phyloP scores from a whole-genome alignment of 2,113 vertebrate species.

The Antigone vipio region DNA sequence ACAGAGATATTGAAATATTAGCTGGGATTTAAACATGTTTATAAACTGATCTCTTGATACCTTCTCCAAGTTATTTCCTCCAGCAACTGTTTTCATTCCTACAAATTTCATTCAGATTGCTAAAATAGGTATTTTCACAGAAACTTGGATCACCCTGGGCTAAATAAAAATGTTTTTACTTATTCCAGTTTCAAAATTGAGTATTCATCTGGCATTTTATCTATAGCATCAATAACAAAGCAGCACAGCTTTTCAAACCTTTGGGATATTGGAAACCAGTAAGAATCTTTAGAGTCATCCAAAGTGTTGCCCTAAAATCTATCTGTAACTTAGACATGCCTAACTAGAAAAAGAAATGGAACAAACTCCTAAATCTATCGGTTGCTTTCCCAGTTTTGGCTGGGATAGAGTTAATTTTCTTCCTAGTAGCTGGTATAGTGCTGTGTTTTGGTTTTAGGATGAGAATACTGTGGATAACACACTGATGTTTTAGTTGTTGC shows the following conservation, averaged over 20 bases:
- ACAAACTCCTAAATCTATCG: not conserved
- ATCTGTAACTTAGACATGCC: not conserved
- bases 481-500: too few relatives aligned
- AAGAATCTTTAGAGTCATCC: not conserved
- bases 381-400: too few relatives aligned
- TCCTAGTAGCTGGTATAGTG: too few relatives aligned
- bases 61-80: not conserved
- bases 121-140: not conserved
- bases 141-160: not conserved
- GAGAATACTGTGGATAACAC: too few relatives aligned
- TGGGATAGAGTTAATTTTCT: too few relatives aligned
- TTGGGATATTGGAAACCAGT: not conserved
- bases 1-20: constrained; percentile 20
- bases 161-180: not conserved
- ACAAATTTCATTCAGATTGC: not conserved
- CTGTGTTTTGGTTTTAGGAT: too few relatives aligned
- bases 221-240: not conserved
- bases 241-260: not conserved
- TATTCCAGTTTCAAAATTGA: not conserved
- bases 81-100: not conserved
- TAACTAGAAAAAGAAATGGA: not conserved
- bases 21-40: not conserved
- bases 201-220: not conserved
- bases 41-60: constrained; percentile 4
- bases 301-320: not conserved